phyloP scores from a whole-genome alignment of 2,797 vertebrate species.

The Yasuhikotakia modesta region DNA sequence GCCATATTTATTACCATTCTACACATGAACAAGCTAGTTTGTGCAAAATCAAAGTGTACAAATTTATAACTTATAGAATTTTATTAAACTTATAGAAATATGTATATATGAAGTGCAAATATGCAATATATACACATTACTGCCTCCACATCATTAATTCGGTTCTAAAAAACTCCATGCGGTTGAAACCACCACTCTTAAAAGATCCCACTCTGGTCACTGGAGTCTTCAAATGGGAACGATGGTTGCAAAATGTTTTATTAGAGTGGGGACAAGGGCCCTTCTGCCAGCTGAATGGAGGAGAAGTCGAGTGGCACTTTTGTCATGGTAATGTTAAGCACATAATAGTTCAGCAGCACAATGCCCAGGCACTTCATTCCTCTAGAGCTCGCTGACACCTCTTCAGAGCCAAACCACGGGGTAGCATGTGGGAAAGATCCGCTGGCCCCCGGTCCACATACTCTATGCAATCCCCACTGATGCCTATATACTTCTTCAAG shows the following conservation, averaged over 20 bases:
- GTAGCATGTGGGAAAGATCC: constrained; percentile 99
- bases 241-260: constrained; percentile 98
- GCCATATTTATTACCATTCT: background rate
- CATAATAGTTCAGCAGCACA: constrained; percentile 97
- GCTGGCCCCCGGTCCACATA: constrained; percentile 77
- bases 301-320: constrained; percentile 99
- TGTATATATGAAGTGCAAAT: too few species aligned
- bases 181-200: constrained; percentile 56
- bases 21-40: too few species aligned
- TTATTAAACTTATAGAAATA: too few species aligned
- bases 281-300: constrained; percentile 93
- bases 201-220: constrained; percentile 85
- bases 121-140: background rate
- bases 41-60: too few species aligned
- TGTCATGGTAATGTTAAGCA: constrained; percentile 99
- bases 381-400: constrained; percentile 84
- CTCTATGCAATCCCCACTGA: constrained; percentile 69
- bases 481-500: constrained; percentile 31
- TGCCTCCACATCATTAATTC: constrained; percentile 16
- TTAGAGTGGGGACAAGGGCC: constrained; percentile 90
- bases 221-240: constrained; percentile 88
- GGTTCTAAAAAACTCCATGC: too few species aligned
- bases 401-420: constrained; percentile 93
- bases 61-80: too few species aligned
- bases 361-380: constrained; percentile 98